Conservation (phyloP, 1,140 invertebrate species). For the Neodiprion pinetum region DNA sequence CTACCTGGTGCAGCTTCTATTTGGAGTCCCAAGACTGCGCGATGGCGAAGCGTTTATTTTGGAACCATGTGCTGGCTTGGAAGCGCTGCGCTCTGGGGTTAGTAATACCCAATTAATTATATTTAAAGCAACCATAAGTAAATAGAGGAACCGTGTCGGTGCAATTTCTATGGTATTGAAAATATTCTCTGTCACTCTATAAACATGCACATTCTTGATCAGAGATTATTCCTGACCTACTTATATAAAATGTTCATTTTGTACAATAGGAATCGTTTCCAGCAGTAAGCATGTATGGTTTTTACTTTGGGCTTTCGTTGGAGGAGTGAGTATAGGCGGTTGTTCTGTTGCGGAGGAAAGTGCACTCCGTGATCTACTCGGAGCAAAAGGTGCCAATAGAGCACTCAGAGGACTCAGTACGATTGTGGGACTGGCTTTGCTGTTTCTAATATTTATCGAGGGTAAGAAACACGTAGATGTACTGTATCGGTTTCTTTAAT, state of each 20-base stretch:
- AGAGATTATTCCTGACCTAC: too few species aligned
- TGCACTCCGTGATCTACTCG: conserved; percentile 30
- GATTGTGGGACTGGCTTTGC: conserved; percentile 29
- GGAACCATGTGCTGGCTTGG: conserved; percentile 35
- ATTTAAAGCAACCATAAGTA: conserved; percentile 15
- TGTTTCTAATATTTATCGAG: conserved; percentile 29
- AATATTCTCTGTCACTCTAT: neutral
- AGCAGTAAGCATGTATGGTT: conserved; percentile 27
- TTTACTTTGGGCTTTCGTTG: conserved; percentile 29
- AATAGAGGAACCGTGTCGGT: neutral
- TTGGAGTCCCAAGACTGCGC: conserved; percentile 32
- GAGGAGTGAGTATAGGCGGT: conserved; percentile 38
- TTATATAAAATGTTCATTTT: conserved; percentile 5
- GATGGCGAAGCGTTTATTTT: conserved; percentile 36
- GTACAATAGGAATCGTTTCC: conserved; percentile 29
- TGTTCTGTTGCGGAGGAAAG: conserved; percentile 33
- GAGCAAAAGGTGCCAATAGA: conserved; percentile 27
- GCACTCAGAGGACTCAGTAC: conserved; percentile 28
- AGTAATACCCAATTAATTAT: conserved; percentile 13
- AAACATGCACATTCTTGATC: neutral
- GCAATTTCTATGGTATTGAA: conserved; percentile 14
- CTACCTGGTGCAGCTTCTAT: conserved; percentile 33
- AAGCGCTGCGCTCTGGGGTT: conserved; percentile 37
- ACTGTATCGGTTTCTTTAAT: neutral
- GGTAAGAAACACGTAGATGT: conserved; percentile 21